Base-by-base conservation (phyloP, 2,113 vertebrate species). In the Dromaius novaehollandiae region DNA sequence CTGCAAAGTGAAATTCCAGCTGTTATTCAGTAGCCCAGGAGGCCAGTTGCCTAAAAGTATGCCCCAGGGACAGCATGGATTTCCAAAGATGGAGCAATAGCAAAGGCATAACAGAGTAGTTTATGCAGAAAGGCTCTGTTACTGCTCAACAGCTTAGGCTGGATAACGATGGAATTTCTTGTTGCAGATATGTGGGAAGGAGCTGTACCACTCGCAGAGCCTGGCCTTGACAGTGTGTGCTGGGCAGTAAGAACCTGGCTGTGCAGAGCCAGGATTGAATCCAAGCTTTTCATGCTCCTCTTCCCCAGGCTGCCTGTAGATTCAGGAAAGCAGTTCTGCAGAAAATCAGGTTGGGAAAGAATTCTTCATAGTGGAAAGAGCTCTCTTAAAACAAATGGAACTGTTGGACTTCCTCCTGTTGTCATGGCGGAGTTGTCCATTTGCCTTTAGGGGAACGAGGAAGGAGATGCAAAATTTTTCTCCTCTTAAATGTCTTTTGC, bases 381-480 rank as follows among this genome's bases (percentile, higher is more conserved):
- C 34, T 75, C 20, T 9, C 26, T 82, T 53, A 58, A 64, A 90
- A 32, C 32, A 46, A 82, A 89, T 87, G n/a, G 58, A 93, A 42
- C 21, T n/a, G 44, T 7, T 84, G 40, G 88, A 76, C 48, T n/a
- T 51, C 46, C 40, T 80, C 25, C 14, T 61, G 34, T 56, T 25
- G 58, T 46, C 3, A 0, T 71, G 40, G 28, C 70, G 78, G 34
- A 80, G 34, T 3, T 91, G 32, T 53, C 75, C 38, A 3, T 91
- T 93, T 2, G 30, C 88, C 75, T 78, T 83, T 28, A 12, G 55
- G 42, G 73, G 95, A 93, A 83, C 32, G 40, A 90, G 28, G 50
- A 96, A 93, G 91, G 55, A 81, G 68, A 69, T 44, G 77, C 64
- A 46, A 70, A 86, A 91, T 83, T n/a, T 88, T 96, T 83, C 56